A percentile compares a stretch with the other conserved stretches of the same genome.
Conservation (phyloP, 2,888 invertebrate genomes). For the Stomorhina lunata region DNA sequence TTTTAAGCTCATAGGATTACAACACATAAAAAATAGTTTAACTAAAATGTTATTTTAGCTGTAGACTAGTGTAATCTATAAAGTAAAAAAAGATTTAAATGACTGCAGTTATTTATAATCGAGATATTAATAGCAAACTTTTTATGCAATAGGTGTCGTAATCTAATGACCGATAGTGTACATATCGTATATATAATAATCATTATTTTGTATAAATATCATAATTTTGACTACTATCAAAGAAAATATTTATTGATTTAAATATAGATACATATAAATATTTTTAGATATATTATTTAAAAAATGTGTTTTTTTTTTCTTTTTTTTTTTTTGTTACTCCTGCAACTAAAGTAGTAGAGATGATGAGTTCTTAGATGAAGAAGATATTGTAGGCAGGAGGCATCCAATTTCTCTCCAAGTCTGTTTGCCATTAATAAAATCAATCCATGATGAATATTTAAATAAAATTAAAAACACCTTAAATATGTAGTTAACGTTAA, state of each 20-base stretch:
- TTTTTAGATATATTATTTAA: conserved; percentile 4
- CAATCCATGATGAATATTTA: conserved; percentile 9
- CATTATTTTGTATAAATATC: neutral
- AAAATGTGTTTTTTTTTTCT: too few species aligned
- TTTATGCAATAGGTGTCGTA: too few species aligned
- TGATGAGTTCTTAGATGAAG: neutral
- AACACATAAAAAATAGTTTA: too few species aligned
- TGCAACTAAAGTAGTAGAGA: neutral
- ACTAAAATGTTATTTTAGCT: too few species aligned
- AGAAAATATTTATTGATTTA: conserved; percentile 8
- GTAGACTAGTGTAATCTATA: too few species aligned
- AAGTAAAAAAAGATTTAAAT: too few species aligned
- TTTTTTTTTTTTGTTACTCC: neutral
- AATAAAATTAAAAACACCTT: neutral
- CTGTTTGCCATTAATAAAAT: conserved; percentile 12
- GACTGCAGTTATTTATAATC: too few species aligned
- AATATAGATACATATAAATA: too few species aligned
- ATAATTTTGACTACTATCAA: conserved; percentile 27
- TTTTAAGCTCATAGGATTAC: too few species aligned
- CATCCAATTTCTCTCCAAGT: conserved; percentile 3
- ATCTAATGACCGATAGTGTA: too few species aligned
- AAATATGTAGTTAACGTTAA: neutral
- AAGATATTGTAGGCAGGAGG: neutral
- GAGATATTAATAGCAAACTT: too few species aligned
- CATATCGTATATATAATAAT: too few species aligned